Percentiles rank a stretch among this genome's conserved stretches.
Conservation (phyloP, 2,113 vertebrate genomes). For the Monopterus albus region DNA sequence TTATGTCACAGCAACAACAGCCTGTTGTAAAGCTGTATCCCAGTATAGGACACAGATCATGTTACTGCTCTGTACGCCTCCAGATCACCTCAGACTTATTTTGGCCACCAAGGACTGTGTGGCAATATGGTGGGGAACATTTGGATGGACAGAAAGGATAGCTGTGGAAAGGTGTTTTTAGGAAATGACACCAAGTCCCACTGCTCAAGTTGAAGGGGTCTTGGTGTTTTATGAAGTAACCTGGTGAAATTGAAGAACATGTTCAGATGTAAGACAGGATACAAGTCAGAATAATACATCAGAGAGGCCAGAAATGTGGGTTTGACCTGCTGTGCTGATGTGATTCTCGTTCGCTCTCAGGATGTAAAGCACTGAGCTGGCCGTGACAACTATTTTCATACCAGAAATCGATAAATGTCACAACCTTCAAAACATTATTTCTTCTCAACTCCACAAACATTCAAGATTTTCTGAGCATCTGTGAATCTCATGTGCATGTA, state of each 20-base stretch:
- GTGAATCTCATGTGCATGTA: not conserved
- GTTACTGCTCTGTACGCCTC: slow-evolving; percentile 46
- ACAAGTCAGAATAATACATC: not conserved
- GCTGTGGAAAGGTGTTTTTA: not conserved
- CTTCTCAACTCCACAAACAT: not conserved
- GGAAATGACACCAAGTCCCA: not conserved
- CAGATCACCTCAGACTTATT: slow-evolving; percentile 42
- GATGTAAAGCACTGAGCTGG: not conserved
- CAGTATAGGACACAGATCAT: slow-evolving; percentile 50
- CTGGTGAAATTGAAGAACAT: not conserved
- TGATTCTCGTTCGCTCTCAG: not conserved
- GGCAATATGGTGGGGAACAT: slow-evolving; percentile 4
- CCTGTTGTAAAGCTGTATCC: slow-evolving; percentile 58
- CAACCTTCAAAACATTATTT: slow-evolving; percentile 7
- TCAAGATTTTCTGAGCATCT: not conserved
- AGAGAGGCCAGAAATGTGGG: not conserved
- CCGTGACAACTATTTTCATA: not conserved
- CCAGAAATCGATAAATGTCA: not conserved
- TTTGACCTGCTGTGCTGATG: not conserved
- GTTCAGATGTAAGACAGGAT: not conserved
- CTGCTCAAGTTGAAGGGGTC: not conserved
- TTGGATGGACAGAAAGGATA: not conserved
- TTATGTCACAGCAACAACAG: slow-evolving; percentile 36
- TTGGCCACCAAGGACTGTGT: slow-evolving; percentile 23
- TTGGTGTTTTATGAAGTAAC: too few species aligned